Conservation (phyloP, 2,113 vertebrate genomes). For the Hipposideros armiger region DNA sequence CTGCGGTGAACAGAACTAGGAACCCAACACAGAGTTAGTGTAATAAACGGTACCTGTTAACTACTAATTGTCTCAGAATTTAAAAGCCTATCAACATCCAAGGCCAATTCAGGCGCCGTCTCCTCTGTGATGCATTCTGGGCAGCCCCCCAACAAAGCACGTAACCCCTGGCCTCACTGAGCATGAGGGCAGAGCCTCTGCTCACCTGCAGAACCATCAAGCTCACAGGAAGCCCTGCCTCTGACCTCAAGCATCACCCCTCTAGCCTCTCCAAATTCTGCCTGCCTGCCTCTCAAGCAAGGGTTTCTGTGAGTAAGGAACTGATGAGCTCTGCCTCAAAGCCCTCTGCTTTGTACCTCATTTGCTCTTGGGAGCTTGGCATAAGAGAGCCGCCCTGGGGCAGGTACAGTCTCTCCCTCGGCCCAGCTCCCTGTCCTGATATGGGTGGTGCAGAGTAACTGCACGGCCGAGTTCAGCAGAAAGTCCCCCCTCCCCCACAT, state of each 20-base stretch:
- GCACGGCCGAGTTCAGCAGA: rapidly evolving
- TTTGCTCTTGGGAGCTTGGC: background rate
- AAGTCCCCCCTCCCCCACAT: background rate
- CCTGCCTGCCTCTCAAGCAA: too few relatives aligned
- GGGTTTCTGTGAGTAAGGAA: background rate
- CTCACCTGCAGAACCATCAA: too few relatives aligned
- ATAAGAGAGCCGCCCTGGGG: background rate
- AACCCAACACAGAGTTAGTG: background rate
- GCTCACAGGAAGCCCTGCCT: rapidly evolving
- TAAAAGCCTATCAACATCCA: background rate
- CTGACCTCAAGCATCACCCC: background rate
- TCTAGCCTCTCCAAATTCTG: background rate
- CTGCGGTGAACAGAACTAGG: background rate
- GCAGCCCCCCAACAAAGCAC: background rate
- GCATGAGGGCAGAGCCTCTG: background rate
- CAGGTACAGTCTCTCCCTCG: rapidly evolving
- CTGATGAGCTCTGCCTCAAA: background rate
- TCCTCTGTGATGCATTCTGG: background rate
- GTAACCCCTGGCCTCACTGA: rapidly evolving
- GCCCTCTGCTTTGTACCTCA: background rate
- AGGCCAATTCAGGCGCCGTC: background rate
- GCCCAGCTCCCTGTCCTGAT: background rate
- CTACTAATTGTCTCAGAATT: background rate
- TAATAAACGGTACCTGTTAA: background rate
- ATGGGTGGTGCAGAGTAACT: background rate